Conservation (phyloP, 2,888 invertebrate species). For the Pherbina coryleti region DNA sequence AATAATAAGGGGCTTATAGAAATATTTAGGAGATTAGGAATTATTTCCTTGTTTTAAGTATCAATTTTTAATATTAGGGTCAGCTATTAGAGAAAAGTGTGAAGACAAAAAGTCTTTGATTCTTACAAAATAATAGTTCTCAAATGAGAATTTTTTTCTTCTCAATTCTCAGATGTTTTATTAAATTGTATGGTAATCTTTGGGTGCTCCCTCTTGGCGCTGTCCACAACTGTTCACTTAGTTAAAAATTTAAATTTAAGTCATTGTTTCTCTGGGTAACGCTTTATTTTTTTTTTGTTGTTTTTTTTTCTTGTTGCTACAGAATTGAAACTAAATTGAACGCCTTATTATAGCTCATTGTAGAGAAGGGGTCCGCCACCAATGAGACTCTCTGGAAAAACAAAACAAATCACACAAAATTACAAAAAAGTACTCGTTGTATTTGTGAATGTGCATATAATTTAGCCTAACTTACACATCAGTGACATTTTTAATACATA, state of each 20-base stretch:
- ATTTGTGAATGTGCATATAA: not conserved
- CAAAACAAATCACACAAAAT: not conserved
- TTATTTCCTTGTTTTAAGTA: no score
- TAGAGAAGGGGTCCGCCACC: conserved; percentile 1
- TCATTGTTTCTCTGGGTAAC: not conserved
- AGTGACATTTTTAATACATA: not conserved
- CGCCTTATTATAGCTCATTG: conserved; percentile 36
- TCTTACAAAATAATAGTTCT: no score
- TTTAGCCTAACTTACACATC: not conserved
- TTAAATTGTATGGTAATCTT: not conserved
- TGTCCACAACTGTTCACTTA: not conserved
- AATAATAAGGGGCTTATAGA: no score
- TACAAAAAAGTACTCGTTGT: not conserved
- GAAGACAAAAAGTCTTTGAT: no score
- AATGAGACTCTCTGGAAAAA: conserved; percentile 1
- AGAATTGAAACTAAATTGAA: conserved; percentile 34
- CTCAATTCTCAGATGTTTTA: no score
- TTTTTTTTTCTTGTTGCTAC: not conserved
- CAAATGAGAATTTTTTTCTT: no score
- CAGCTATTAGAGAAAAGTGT: no score
- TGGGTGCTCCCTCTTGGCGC: not conserved
- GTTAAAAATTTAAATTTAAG: not conserved
- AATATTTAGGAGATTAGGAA: no score
- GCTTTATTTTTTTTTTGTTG: not conserved
- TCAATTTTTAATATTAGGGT: no score